phyloP scores from a whole-genome alignment of 1,140 invertebrate species.

The Trypoxylus dichotomus region DNA sequence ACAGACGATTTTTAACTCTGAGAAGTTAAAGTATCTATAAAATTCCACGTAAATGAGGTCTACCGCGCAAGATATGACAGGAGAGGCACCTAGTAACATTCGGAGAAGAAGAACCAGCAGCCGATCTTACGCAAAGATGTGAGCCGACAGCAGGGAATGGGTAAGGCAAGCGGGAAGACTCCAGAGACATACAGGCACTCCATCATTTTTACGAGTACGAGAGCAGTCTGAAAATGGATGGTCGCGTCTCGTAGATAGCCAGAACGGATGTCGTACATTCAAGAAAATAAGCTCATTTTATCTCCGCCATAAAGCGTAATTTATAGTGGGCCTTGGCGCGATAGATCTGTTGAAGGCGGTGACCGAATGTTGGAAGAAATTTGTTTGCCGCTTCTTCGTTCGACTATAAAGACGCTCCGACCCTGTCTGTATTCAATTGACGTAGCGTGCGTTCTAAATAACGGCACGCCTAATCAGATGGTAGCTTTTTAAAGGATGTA shows the following conservation, averaged over 20 bases:
- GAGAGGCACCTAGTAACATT: not conserved
- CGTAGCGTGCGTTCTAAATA: not conserved
- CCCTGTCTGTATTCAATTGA: not conserved
- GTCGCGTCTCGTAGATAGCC: conserved; percentile 50
- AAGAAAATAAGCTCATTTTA: conserved; percentile 53
- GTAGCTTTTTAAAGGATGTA: not conserved
- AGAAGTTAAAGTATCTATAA: conserved; percentile 23
- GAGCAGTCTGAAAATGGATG: conserved; percentile 36
- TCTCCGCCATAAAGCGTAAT: conserved; percentile 50
- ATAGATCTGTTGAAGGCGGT: conserved; percentile 30
- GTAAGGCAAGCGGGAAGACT: not conserved
- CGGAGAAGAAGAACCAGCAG: not conserved
- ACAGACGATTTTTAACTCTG: not conserved
- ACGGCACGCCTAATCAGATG: not conserved
- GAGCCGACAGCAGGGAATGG: not conserved
- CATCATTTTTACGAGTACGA: conserved; percentile 39
- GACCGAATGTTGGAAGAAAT: conserved; percentile 34
- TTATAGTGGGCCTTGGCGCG: conserved; percentile 40
- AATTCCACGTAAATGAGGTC: not conserved
- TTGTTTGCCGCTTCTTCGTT: not conserved
- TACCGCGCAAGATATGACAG: not conserved
- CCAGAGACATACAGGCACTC: conserved; percentile 25
- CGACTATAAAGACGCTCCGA: not conserved
- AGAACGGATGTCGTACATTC: conserved; percentile 52
- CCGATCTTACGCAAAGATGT: not conserved